Evolutionary conservation across 2,113 vertebrate genomes (phyloP), one percentile per base, ranked within the genome.

Genomic region (Varanus salvator): DNA sequence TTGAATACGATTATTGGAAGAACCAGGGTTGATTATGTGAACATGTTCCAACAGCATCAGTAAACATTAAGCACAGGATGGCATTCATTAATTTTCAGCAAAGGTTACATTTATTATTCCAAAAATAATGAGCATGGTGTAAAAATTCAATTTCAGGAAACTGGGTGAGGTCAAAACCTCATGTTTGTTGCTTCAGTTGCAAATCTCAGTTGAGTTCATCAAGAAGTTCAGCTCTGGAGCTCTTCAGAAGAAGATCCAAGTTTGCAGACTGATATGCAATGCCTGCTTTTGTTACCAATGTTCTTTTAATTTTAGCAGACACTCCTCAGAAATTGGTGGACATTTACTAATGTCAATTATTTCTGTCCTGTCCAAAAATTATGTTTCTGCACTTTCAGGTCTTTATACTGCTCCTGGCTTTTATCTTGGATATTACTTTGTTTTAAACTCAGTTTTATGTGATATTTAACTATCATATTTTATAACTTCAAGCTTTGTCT

Each of bases 1-100:
- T 78, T 87, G 57, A 87, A 23, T 81, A 31, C 25, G 66, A 85
- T 88, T 74, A 85, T 25, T 1, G 52, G 52, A 44, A 81, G 3
- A 0, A 81, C 25, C 81, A 52, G 85, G 8, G 74, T 48, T 93
- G 71, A 87, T 91, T 50, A 82, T 90, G 69, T 54, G 85, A 84
- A 85, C 0, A 15, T 90, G 44, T 85, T 84, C 60, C 84, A 50
- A 64, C 11, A 74, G 44, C 72, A 80, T 7, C 0, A 88, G 54
- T 83, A 38, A 85, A 50, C 76, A 72, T 8, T 82, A 60, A 81
- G 64, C 14, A 31, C 2, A 31, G 52, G 4, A 19, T 21, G 71
- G 72, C 57, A 87, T 21, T 25, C 14, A 57, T 27, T 90, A 25
- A 0, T 84, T 87, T 60, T 31, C 48, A 74, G 23, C 8, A 48